phyloP scores from a whole-genome alignment of 1,140 invertebrate genomes.

The Dreissena polymorpha region DNA sequence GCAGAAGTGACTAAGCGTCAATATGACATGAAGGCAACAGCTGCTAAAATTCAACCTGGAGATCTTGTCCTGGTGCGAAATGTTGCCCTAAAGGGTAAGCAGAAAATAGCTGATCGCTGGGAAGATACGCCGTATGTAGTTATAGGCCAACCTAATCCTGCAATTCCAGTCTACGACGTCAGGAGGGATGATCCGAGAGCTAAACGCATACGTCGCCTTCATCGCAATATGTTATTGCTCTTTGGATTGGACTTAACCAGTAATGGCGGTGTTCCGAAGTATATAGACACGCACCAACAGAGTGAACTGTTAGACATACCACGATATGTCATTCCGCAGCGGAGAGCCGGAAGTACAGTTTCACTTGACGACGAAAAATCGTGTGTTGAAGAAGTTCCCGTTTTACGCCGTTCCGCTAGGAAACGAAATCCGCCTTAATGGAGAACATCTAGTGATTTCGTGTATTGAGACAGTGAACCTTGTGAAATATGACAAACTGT shows the following conservation, averaged over 20 bases:
- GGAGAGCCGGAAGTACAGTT: no score
- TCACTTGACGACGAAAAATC: no score
- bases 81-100: constrained; percentile 16
- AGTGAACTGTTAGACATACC: no score
- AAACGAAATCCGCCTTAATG: no score
- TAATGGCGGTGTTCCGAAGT: no score
- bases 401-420: no score
- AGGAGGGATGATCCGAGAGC: background rate
- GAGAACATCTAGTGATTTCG: no score
- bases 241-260: background rate
- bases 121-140: constrained; percentile 22
- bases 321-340: no score
- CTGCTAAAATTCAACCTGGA: background rate
- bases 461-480: no score
- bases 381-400: no score
- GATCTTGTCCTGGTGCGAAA: constrained; percentile 11
- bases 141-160: background rate
- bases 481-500: no score
- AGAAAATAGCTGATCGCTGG: constrained; percentile 29
- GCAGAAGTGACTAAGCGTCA: constrained; percentile 3
- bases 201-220: background rate
- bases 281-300: no score
- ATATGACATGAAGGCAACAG: constrained; percentile 13
- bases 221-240: constrained; percentile 1
- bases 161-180: constrained; percentile 11